Base-by-base conservation (phyloP, 2,888 invertebrate species). In the Zonitis immaculata region DNA sequence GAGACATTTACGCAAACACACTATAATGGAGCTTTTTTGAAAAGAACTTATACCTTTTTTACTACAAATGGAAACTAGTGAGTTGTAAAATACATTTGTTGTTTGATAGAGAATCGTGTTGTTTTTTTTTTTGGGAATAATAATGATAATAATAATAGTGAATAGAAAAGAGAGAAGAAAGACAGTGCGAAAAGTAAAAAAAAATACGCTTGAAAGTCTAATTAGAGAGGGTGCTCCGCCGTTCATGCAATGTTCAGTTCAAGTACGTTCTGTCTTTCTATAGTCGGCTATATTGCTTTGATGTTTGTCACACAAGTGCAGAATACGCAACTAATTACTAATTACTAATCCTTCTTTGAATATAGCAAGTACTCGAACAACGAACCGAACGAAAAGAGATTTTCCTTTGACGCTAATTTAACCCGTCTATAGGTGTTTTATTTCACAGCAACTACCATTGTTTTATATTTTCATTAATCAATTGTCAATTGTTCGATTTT, bases 301-400 rank as follows among this genome's bases (percentile, higher is more conserved):
- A 66, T 59, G 62, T 66, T 48, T 39, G 39, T 39, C 47, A 51
- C 53, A 52, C 56, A 56, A 59, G 56, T 63, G 64, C 64, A 59
- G 64, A 64, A 60, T 57, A 66, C 63, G 66, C 66, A 66, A 39
- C 64, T 66, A 66, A 66, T 66, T 66, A 66, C 61, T 66, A 66
- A 66, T 66, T 64, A 62, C 63, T 64, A 64, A 66, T 66, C 64
- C 64, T 62, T 59, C 64, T 62, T 60, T 61, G 59, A 58, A 61
- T 57, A 58, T 49, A 47, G 18, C 11, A 20, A 3, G 18, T n/a
- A 39, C 18, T 39, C n/a, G 18, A 39, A n/a, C n/a, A n/a, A 20
- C 39, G 39, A n/a, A 18, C 5, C 39, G 39, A 39, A 39, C 54
- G 57, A 58, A 60, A n/a, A 58, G 61, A 60, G 63, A 65, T 61